Conservation (phyloP, 2,113 vertebrate genomes). For the Herpetotheres cachinnans region DNA sequence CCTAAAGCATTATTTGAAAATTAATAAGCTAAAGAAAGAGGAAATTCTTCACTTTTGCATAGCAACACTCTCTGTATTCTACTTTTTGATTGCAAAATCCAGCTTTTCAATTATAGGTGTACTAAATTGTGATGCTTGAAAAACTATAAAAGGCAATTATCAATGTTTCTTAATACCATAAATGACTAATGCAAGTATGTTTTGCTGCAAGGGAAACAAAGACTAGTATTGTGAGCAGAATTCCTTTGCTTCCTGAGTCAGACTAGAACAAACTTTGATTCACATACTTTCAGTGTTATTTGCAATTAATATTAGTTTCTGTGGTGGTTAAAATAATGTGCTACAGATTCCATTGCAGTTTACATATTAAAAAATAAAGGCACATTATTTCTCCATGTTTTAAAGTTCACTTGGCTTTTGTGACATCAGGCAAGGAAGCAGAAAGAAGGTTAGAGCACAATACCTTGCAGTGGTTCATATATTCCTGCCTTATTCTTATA, state of each 20-base stretch:
- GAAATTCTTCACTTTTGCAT: slow-evolving; percentile 79
- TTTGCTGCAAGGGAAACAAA: slow-evolving; percentile 73
- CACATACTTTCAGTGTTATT: slow-evolving; percentile 41
- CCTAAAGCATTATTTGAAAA: slow-evolving; percentile 84
- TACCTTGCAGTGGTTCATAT: neutral
- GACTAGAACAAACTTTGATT: slow-evolving; percentile 58
- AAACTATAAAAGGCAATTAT: slow-evolving; percentile 83
- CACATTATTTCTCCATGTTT: slow-evolving; percentile 3
- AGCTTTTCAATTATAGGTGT: slow-evolving; percentile 83
- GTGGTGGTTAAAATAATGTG: slow-evolving; percentile 40
- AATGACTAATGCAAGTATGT: slow-evolving; percentile 74
- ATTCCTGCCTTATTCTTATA: neutral
- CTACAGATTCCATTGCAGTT: slow-evolving; percentile 23
- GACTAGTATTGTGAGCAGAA: slow-evolving; percentile 60
- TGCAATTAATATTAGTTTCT: slow-evolving; percentile 66
- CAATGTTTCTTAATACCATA: slow-evolving; percentile 79
- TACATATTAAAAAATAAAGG: slow-evolving; percentile 36
- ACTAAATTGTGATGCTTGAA: slow-evolving; percentile 78
- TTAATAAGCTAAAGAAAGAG: slow-evolving; percentile 84
- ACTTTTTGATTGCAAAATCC: slow-evolving; percentile 81
- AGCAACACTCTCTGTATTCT: slow-evolving; percentile 74
- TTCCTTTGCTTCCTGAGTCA: slow-evolving; percentile 60
- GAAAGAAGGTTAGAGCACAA: neutral
- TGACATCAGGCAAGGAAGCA: neutral
- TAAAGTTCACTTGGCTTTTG: neutral